These are phyloP conservation scores for Colostygia pectinataria DNA, from an alignment of 2,888 invertebrate species.

Conservation along the genomic window DNA sequence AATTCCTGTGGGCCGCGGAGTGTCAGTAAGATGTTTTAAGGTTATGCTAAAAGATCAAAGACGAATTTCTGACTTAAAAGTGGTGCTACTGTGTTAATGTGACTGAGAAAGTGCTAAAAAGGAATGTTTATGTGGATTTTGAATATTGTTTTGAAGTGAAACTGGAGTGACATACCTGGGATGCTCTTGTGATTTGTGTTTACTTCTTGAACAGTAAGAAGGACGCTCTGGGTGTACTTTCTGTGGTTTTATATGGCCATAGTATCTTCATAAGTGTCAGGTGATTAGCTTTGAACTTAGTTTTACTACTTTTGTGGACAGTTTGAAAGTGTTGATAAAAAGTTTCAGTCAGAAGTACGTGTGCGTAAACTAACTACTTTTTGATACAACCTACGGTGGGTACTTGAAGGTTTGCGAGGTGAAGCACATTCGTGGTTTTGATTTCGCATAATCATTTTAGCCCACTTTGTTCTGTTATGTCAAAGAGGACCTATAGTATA, in stretches of 20 bases:
- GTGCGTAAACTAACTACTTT: slow-evolving; percentile 20
- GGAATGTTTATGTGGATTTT: slow-evolving; percentile 66
- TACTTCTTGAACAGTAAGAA: slow-evolving; percentile 69
- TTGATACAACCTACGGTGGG: slow-evolving; percentile 14
- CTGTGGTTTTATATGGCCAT: slow-evolving; percentile 61
- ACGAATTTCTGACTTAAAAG: slow-evolving; percentile 65
- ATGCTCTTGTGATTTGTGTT: slow-evolving; percentile 78
- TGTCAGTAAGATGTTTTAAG: slow-evolving; percentile 83
- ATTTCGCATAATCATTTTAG: slow-evolving; percentile 16
- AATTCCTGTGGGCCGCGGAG: slow-evolving; percentile 83
- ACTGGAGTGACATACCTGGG: slow-evolving; percentile 68
- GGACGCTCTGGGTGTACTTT: slow-evolving; percentile 60
- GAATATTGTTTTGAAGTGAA: slow-evolving; percentile 79
- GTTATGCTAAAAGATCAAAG: slow-evolving; percentile 75
- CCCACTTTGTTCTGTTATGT: slow-evolving; percentile 4
- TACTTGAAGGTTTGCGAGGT: slow-evolving; percentile 2
- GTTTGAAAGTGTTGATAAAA: slow-evolving; percentile 68
- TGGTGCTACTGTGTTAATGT: slow-evolving; percentile 54
- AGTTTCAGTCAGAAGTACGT: slow-evolving; percentile 62
- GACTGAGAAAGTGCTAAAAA: slow-evolving; percentile 48
- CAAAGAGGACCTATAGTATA: no score
- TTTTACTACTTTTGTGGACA: slow-evolving; percentile 59
- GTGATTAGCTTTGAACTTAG: slow-evolving; percentile 57
- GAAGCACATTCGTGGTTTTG: slow-evolving; percentile 33
- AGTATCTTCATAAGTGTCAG: slow-evolving; percentile 56